Conservation (phyloP, 2,113 vertebrate genomes). For the Marmota flaviventris region DNA sequence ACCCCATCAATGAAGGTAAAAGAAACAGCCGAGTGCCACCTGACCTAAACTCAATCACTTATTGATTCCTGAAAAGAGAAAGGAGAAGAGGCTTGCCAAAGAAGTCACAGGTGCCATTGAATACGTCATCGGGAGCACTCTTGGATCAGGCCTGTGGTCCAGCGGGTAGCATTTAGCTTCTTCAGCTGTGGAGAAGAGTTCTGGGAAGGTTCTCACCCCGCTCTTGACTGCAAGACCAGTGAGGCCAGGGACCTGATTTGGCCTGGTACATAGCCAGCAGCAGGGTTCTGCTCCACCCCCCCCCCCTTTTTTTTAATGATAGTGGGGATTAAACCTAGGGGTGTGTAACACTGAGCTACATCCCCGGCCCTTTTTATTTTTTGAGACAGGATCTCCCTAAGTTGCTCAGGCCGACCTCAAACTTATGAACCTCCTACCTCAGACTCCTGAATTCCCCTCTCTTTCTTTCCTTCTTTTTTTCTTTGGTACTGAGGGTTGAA, state of each 20-base stretch:
- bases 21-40: neutral
- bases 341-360: too few species aligned
- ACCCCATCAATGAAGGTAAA: neutral
- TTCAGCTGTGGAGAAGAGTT: neutral
- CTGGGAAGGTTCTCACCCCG: neutral
- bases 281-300: neutral
- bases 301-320: too few species aligned
- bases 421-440: too few species aligned
- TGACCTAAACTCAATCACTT: neutral
- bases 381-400: too few species aligned
- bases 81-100: slow-evolving; percentile 36
- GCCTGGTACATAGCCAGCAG: neutral
- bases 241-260: neutral
- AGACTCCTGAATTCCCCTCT: too few species aligned
- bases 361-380: too few species aligned
- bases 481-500: too few species aligned
- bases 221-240: neutral
- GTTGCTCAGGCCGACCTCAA: neutral
- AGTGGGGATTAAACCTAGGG: too few species aligned
- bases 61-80: slow-evolving; percentile 72
- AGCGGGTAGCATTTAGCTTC: neutral
- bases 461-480: too few species aligned
- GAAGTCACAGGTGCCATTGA: neutral
- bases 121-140: neutral
- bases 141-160: neutral